phyloP scores from a whole-genome alignment of 2,113 vertebrate genomes.

The Glaucomys volans region DNA sequence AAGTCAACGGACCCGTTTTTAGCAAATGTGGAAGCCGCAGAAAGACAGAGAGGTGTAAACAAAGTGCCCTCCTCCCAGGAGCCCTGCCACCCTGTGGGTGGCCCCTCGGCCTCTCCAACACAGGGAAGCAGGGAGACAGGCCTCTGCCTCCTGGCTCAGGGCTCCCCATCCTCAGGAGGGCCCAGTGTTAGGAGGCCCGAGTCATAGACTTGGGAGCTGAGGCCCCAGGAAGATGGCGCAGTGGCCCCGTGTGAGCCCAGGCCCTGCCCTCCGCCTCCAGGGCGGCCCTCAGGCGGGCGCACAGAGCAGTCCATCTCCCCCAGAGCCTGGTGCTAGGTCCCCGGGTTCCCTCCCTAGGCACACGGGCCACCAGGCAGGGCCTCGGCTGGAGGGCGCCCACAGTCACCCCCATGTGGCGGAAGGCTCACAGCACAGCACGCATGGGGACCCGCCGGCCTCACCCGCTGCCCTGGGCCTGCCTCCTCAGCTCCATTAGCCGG shows the following conservation, averaged over 20 bases:
- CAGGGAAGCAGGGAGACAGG: fast-evolving
- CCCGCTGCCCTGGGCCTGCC: background rate
- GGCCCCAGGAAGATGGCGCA: fast-evolving
- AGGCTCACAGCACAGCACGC: fast-evolving
- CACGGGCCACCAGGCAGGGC: background rate
- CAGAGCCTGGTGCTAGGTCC: background rate
- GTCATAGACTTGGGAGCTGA: background rate
- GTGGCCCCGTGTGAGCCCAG: fast-evolving
- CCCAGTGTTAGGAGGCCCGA: fast-evolving
- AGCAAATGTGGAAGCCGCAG: conserved; percentile 47
- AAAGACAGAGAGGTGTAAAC: conserved; percentile 1
- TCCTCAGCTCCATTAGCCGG: background rate
- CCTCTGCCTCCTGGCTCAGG: fast-evolving
- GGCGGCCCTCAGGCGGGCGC: fast-evolving
- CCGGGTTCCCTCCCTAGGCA: fast-evolving
- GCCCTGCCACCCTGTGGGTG: fast-evolving
- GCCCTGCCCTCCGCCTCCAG: too few relatives aligned
- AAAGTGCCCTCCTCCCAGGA: background rate
- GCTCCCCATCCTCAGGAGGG: background rate
- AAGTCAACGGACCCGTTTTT: conserved; percentile 66
- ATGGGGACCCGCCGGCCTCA: background rate
- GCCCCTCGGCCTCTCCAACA: background rate
- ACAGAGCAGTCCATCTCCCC: background rate
- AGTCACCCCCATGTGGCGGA: fast-evolving
- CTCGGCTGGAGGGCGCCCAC: fast-evolving